Evolutionary conservation across 2,888 invertebrate genomes (phyloP).

Genomic region (Sinodicranocentrus sp.): DNA sequence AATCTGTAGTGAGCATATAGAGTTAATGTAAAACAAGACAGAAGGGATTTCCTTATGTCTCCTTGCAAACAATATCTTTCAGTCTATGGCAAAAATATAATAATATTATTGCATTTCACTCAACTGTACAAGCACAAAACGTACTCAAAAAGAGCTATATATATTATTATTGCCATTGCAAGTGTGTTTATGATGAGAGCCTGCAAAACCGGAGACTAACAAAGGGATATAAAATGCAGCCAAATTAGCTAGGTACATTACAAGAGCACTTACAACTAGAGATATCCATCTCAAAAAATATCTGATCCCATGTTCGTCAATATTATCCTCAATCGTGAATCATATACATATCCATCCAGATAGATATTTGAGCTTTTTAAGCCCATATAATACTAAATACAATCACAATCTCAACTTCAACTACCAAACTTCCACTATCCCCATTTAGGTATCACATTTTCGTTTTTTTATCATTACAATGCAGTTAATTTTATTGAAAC

Average conservation of each 20-base stretch:
- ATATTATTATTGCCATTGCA: background rate
- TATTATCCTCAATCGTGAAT: background rate
- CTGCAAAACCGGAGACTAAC: conserved; percentile 3
- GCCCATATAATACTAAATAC: too few relatives aligned
- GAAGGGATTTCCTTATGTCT: conserved; percentile 59
- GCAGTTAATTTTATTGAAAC: conserved; percentile 15
- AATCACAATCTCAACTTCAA: too few relatives aligned
- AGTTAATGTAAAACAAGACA: background rate
- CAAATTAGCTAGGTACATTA: conserved; percentile 12
- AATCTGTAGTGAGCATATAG: background rate
- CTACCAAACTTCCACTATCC: too few relatives aligned
- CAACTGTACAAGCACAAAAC: background rate
- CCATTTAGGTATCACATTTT: too few relatives aligned
- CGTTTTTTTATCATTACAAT: conserved; percentile 4
- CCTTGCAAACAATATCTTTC: background rate
- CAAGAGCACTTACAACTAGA: background rate
- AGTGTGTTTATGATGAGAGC: background rate
- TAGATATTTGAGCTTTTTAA: too few relatives aligned
- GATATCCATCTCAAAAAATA: conserved; percentile 11
- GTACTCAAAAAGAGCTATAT: too few relatives aligned
- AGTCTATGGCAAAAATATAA: background rate
- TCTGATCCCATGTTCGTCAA: conserved; percentile 7
- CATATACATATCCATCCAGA: too few relatives aligned
- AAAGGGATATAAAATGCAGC: conserved; percentile 1
- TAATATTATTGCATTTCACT: background rate